phyloP scores from a whole-genome alignment of 2,113 vertebrate genomes.

The Suricata suricatta region DNA sequence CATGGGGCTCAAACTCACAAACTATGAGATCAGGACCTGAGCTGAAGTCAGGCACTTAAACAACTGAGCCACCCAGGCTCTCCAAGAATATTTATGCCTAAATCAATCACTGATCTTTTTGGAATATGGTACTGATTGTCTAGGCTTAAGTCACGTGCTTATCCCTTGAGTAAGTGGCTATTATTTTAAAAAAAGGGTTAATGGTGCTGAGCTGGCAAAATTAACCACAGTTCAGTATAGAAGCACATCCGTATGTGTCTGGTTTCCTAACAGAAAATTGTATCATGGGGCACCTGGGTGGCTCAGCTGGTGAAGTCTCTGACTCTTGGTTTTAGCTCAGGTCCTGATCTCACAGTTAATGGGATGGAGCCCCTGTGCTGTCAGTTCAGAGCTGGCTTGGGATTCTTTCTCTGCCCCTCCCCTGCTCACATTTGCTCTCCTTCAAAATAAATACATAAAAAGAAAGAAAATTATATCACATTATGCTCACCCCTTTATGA shows the following conservation, averaged over 20 bases:
- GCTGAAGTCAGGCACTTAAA: too few species aligned
- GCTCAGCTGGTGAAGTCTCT: too few species aligned
- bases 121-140: neutral
- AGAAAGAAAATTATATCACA: neutral
- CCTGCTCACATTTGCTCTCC: too few species aligned
- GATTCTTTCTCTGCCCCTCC: too few species aligned
- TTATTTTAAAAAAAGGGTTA: neutral
- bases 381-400: too few species aligned
- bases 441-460: too few species aligned
- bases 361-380: too few species aligned
- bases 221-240: neutral
- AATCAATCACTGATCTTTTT: neutral
- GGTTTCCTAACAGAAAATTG: neutral
- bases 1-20: too few species aligned
- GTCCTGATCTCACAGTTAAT: too few species aligned
- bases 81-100: neutral
- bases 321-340: too few species aligned
- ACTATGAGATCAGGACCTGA: too few species aligned
- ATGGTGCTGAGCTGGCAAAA: neutral
- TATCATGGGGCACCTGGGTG: neutral
- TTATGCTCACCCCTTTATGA: neutral
- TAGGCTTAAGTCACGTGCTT: neutral
- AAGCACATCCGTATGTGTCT: neutral
- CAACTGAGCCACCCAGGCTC: too few species aligned
- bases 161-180: neutral